Percentiles rank a stretch among this genome's conserved stretches.
Conservation (phyloP, 2,888 invertebrate species). For the Aphidoletes aphidimyza region DNA sequence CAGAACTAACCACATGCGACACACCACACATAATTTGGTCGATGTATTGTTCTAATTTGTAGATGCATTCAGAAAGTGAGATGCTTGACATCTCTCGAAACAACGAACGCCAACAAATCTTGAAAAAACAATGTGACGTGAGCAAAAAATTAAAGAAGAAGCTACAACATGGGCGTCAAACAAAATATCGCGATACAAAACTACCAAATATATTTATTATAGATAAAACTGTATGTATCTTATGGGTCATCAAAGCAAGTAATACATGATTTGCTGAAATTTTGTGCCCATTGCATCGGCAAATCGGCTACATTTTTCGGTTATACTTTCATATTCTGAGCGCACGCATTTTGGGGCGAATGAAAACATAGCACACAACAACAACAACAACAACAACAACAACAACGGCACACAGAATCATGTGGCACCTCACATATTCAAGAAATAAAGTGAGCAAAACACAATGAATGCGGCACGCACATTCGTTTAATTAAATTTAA, state of each 20-base stretch:
- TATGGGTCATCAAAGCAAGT: slow-evolving; percentile 40
- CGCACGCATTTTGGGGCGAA: too few relatives aligned
- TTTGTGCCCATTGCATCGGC: too few relatives aligned
- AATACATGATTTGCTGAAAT: background rate
- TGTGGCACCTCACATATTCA: too few relatives aligned
- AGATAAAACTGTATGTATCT: background rate
- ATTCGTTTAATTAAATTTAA: slow-evolving; percentile 51
- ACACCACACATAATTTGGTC: slow-evolving; percentile 36
- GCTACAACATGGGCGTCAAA: background rate
- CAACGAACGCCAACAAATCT: slow-evolving; percentile 14
- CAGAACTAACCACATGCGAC: slow-evolving; percentile 13
- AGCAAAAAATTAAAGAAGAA: background rate
- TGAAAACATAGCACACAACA: background rate
- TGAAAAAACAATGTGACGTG: background rate
- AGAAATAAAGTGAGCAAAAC: background rate
- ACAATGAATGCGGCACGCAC: slow-evolving; percentile 28
- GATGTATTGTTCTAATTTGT: slow-evolving; percentile 44
- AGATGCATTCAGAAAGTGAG: background rate
- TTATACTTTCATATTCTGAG: too few relatives aligned
- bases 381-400: too few relatives aligned
- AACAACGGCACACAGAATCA: too few relatives aligned
- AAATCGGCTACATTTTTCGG: too few relatives aligned
- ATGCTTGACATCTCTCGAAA: background rate
- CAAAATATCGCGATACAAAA: background rate
- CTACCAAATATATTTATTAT: slow-evolving; percentile 26